These are phyloP conservation scores for Laothoe populi DNA, from an alignment of 2,888 invertebrate species.

Conservation along the genomic window DNA sequence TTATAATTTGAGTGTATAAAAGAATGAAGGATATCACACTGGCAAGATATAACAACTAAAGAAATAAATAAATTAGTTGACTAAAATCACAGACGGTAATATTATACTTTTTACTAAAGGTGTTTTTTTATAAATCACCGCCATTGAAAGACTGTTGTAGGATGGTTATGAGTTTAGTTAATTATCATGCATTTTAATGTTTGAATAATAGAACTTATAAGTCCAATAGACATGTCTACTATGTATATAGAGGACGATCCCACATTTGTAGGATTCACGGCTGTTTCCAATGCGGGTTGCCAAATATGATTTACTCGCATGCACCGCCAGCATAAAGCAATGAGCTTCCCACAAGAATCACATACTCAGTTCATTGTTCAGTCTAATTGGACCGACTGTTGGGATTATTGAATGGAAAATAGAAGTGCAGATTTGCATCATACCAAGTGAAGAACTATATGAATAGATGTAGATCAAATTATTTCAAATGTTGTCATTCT, in stretches of 20 bases:
- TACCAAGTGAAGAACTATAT: neutral
- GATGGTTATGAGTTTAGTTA: too few relatives aligned
- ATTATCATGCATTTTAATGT: too few relatives aligned
- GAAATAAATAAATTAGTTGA: too few relatives aligned
- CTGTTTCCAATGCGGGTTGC: constrained; percentile 3
- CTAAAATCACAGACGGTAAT: too few relatives aligned
- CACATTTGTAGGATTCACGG: neutral
- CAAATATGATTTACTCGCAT: neutral
- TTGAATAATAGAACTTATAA: too few relatives aligned
- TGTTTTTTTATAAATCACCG: too few relatives aligned
- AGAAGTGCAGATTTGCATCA: neutral
- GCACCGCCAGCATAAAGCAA: neutral
- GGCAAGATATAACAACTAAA: too few relatives aligned
- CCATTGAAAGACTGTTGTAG: too few relatives aligned
- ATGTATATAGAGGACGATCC: neutral
- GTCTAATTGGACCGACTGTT: neutral
- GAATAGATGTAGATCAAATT: neutral
- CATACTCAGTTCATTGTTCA: constrained; percentile 10
- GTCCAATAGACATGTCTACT: too few relatives aligned
- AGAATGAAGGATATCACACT: neutral
- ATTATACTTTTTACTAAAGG: too few relatives aligned
- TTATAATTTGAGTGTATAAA: neutral
- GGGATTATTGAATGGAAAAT: neutral
- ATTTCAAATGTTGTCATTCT: neutral
- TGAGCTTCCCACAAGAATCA: neutral